A percentile compares a stretch with the other conserved stretches of the same genome.
Conservation (phyloP, 53 echinoderm and acorn worm species). For the Holothuria scabra region DNA sequence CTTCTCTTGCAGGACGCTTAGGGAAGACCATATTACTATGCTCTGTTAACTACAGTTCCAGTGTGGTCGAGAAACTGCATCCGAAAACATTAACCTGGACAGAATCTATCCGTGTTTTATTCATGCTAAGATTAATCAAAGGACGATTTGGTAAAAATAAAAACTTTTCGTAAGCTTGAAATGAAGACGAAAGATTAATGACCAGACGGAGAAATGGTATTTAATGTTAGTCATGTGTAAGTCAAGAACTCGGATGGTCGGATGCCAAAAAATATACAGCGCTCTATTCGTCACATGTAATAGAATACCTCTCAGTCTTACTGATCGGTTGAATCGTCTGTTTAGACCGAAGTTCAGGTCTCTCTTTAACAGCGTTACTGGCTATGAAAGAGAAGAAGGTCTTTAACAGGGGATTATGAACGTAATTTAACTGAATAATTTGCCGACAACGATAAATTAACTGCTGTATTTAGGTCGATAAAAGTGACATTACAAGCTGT, state of each 20-base stretch:
- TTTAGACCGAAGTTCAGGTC: slow-evolving; percentile 27
- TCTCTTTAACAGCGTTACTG: no score
- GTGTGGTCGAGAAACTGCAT: no score
- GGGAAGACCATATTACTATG: slow-evolving; percentile 29
- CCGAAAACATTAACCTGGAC: no score
- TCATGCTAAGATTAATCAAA: slow-evolving; percentile 16
- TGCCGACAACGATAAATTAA: no score
- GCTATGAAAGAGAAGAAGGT: no score
- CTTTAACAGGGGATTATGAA: no score
- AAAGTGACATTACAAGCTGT: no score
- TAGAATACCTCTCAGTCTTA: slow-evolving; percentile 21
- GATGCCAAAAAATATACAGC: slow-evolving; percentile 17
- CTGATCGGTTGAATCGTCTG: neutral
- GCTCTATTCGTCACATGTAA: slow-evolving; percentile 33
- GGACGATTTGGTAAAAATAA: slow-evolving; percentile 38
- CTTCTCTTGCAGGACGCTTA: slow-evolving; percentile 7
- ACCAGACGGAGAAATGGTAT: slow-evolving; percentile 4
- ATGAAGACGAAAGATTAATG: slow-evolving; percentile 23
- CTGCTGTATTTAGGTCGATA: no score
- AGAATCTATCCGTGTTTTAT: no score
- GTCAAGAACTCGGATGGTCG: slow-evolving; percentile 8
- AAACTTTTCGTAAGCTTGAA: neutral
- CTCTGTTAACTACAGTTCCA: neutral
- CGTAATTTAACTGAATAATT: no score
- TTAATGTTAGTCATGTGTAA: neutral